These are phyloP conservation scores for Mormyrops boulengeri DNA, from an alignment of 2,797 vertebrate genomes.

Conservation along the genomic window DNA sequence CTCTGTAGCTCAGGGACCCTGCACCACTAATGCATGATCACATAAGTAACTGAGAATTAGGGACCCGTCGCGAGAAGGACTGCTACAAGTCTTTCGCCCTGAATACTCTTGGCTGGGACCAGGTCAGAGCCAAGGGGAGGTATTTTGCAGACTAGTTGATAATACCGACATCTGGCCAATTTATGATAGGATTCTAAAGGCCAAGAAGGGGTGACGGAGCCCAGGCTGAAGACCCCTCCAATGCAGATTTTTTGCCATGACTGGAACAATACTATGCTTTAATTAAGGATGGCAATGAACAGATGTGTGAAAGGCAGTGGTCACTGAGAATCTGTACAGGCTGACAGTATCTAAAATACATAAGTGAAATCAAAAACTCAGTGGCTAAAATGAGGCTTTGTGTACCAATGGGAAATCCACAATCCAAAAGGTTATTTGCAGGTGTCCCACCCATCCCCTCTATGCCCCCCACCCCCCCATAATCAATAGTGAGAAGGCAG, in stretches of 20 bases:
- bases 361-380: conserved; percentile 61
- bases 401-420: conserved; percentile 44
- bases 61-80: neutral
- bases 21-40: neutral
- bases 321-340: conserved; percentile 49
- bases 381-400: conserved; percentile 48
- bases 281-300: neutral
- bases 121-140: neutral
- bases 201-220: neutral
- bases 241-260: neutral
- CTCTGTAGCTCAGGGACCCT: neutral
- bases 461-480: conserved; percentile 24
- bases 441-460: conserved; percentile 46
- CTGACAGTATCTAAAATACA: conserved; percentile 53
- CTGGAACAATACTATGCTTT: neutral
- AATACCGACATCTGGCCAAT: neutral
- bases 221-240: neutral
- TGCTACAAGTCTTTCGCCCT: neutral
- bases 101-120: neutral
- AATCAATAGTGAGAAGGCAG: conserved; percentile 45
- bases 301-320: conserved; percentile 52
- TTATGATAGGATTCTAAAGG: neutral
- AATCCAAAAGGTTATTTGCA: conserved; percentile 59
- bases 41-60: neutral
- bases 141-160: neutral